Evolutionary conservation across 2,113 vertebrate species (phyloP), one percentile per base, ranked within the genome.

Genomic region (Tragulus kanchil): DNA sequence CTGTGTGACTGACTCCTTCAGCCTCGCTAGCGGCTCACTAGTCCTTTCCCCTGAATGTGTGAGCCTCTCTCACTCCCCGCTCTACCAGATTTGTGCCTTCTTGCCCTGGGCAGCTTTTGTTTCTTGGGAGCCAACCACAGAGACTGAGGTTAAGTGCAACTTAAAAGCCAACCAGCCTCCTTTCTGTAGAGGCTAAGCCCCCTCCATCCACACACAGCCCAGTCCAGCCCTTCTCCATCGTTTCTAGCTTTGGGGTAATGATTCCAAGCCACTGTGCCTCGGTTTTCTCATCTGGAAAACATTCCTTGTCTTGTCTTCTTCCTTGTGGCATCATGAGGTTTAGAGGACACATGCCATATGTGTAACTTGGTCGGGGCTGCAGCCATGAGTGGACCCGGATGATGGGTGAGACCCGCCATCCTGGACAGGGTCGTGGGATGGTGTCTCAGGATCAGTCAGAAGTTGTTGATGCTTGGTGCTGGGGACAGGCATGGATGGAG

Each of bases 231-330:
- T 82, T 83, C 69, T 82, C 50, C 52, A 8, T 58, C 28, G n/a
- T 90, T 78, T 65, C 85, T 58, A 54, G 56, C 83, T 71, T 83
- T 8, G 12, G 58, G 50, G 31, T 50, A 85, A 62, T 14, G 48
- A 82, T 31, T 61, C 56, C 5, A 8, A 64, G 13, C 59, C n/a
- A n/a, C n/a, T 21, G 3, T 48, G 61, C 85, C 91, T 97, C 91
- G 5, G 83, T 84, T 97, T 93, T 67, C 89, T 92, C 61, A 12
- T 62, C 67, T 75, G 28, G 79, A 71, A 73, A 95, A 52, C 15
- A 62, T 10, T 48, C 31, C 69, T 67, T 42, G 17, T 15, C 54
- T 58, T 88, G 28, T 48, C 56, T 31, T 78, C 61, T 62, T 82
- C 11, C 83, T 73, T 79, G 19, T 45, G 36, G 56, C n/a, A 10